Percentiles rank a stretch among this genome's conserved stretches.
Conservation (phyloP, 2,797 vertebrate genomes). For the Notolabrus celidotus region DNA sequence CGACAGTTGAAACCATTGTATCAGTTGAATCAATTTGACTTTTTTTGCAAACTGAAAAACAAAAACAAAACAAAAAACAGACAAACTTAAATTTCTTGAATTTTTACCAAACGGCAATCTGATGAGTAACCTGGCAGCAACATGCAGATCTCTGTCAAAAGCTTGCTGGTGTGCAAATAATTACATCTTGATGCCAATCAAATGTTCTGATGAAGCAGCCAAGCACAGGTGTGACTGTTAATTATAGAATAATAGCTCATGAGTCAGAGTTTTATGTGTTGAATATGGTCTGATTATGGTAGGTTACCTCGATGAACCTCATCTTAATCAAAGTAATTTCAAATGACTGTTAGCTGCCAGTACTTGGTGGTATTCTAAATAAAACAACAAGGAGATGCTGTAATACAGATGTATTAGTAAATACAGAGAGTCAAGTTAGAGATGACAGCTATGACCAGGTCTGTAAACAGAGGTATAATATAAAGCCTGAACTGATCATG, state of each 20-base stretch:
- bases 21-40: slow-evolving; percentile 9
- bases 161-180: slow-evolving; percentile 3
- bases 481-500: neutral
- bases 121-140: slow-evolving; percentile 11
- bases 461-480: neutral
- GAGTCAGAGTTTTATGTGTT: slow-evolving; percentile 1
- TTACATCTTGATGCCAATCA: slow-evolving; percentile 26
- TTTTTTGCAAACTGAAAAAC: no score
- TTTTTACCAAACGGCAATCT: no score
- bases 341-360: neutral
- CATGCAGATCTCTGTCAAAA: slow-evolving; percentile 32
- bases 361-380: slow-evolving; percentile 1
- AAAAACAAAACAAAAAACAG: no score
- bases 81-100: no score
- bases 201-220: slow-evolving; percentile 10
- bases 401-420: neutral
- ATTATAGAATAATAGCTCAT: slow-evolving; percentile 16
- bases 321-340: slow-evolving; percentile 17
- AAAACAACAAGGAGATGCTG: neutral
- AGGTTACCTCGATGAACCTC: slow-evolving; percentile 2
- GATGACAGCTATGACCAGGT: neutral
- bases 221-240: slow-evolving; percentile 13
- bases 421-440: no score
- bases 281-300: slow-evolving; percentile 7
- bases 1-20: neutral